Evolutionary conservation across 2,113 vertebrate genomes (phyloP), one percentile per base, ranked within the genome.

Genomic region (Notothenia coriiceps): DNA sequence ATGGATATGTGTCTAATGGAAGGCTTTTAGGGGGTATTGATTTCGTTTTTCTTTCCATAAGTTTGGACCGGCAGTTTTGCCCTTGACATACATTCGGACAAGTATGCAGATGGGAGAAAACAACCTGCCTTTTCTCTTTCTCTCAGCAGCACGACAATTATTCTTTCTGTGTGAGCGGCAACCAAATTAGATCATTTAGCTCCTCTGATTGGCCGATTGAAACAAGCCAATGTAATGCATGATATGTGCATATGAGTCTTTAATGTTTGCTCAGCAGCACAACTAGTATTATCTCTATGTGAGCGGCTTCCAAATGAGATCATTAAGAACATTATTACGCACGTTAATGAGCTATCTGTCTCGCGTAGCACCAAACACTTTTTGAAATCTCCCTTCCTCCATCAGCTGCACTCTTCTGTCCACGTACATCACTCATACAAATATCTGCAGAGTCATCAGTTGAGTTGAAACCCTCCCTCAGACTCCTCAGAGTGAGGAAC

Each of bases 11-110:
- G 79, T 86, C 81, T 88, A 88, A 91, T 88, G 77, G 92, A 86
- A 89, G 86, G 90, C 93, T 94, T 93, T 94, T 94, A 94, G 86
- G 67, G 79, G 59, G 18, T 90, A 95, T 95, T 91, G 92, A 94
- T 94, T 93, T 74, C 74, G 81, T 85, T 40, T 77, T 78, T 75
- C 52, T 9, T 25, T 61, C 83, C 70, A 71, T 72, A 87, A 77
- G 84, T 83, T 70, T 65, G 35, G 72, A 69, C 44, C 44, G 25
- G 22, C 72, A 73, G 55, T 77, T 86, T 70, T 74, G 81, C 81
- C 85, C 85, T 87, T 87, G 80, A 86, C 77, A 89, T 74, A 76
- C 67, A 86, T 82, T 82, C 11, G 8, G 17, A 67, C 20, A 17
- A 79, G 60, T 61, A 82, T 87, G 83, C 62, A 88, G 64, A 84